Percentiles rank a stretch among this genome's conserved stretches.
These are phyloP conservation scores for Salarias fasciatus DNA, from an alignment of 2,797 vertebrate species.

Conservation along the genomic window DNA sequence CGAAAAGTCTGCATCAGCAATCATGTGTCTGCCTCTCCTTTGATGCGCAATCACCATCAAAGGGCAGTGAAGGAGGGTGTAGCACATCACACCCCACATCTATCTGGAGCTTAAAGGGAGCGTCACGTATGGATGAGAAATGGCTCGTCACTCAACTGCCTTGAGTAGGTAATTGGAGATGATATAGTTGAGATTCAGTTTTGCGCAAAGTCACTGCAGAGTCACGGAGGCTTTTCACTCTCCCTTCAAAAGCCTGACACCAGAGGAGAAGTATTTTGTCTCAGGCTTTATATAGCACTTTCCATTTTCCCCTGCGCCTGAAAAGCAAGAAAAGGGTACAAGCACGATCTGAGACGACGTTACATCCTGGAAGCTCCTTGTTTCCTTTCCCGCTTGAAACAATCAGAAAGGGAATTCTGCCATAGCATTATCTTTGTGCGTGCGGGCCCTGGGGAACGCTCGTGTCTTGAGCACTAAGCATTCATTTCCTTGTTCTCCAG, in stretches of 20 bases:
- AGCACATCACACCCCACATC: slow-evolving; percentile 38
- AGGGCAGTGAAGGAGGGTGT: slow-evolving; percentile 43
- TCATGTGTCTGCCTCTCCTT: slow-evolving; percentile 49
- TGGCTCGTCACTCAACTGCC: slow-evolving; percentile 50
- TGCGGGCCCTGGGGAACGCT: slow-evolving; percentile 55
- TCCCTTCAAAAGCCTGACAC: slow-evolving; percentile 56
- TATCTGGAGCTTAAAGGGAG: slow-evolving; percentile 47
- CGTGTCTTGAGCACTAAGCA: slow-evolving; percentile 63
- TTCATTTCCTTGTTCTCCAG: slow-evolving; percentile 68
- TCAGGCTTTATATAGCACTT: slow-evolving; percentile 45
- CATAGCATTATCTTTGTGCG: slow-evolving; percentile 48
- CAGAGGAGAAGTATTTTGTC: slow-evolving; percentile 31
- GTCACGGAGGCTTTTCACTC: slow-evolving; percentile 47
- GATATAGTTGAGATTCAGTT: slow-evolving; percentile 58
- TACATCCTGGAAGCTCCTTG: slow-evolving; percentile 57
- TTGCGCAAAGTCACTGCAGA: slow-evolving; percentile 51
- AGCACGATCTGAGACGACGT: slow-evolving; percentile 41
- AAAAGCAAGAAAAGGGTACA: slow-evolving; percentile 37
- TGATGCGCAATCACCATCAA: slow-evolving; percentile 64
- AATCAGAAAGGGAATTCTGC: slow-evolving; percentile 57
- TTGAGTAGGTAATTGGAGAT: slow-evolving; percentile 66
- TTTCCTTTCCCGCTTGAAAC: slow-evolving; percentile 59
- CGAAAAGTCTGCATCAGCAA: slow-evolving; percentile 55
- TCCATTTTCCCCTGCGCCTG: slow-evolving; percentile 29
- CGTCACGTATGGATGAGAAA: slow-evolving; percentile 53